Conservation (phyloP, 2,113 vertebrate species). For the Recurvirostra avosetta region DNA sequence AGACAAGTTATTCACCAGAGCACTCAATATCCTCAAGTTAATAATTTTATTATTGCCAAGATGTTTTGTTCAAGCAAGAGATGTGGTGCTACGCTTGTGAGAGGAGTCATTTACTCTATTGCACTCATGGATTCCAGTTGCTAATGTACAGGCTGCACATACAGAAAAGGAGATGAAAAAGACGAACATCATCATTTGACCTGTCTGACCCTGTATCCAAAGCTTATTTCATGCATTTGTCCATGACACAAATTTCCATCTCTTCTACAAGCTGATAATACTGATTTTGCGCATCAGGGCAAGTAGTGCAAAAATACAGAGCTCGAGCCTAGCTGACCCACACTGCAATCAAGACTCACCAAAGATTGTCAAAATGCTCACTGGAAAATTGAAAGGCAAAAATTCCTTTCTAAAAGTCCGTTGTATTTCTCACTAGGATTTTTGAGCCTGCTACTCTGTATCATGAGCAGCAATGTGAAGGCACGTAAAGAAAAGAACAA, state of each 20-base stretch:
- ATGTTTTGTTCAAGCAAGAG: constrained; percentile 14
- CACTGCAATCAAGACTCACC: not conserved
- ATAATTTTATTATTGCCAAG: constrained; percentile 32
- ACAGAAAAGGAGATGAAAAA: not conserved
- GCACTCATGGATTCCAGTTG: not conserved
- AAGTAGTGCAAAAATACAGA: not conserved
- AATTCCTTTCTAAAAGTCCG: not conserved
- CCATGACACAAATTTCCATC: not conserved
- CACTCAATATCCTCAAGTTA: not conserved
- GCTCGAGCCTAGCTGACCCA: not conserved
- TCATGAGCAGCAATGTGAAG: not conserved
- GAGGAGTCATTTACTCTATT: not conserved
- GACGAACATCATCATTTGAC: not conserved
- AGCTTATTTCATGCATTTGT: not conserved
- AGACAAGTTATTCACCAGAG: constrained; percentile 6
- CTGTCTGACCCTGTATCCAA: not conserved
- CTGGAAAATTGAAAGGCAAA: not conserved
- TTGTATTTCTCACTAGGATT: not conserved
- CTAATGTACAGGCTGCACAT: not conserved
- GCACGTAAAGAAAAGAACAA: not conserved
- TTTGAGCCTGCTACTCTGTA: not conserved
- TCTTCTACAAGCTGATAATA: not conserved
- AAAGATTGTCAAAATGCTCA: not conserved
- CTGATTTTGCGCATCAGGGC: not conserved
- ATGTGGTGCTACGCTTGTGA: not conserved